Evolutionary conservation across 2,888 invertebrate species (phyloP), one percentile per base, ranked within the genome.

Genomic region (Agonopterix subpropinquella): DNA sequence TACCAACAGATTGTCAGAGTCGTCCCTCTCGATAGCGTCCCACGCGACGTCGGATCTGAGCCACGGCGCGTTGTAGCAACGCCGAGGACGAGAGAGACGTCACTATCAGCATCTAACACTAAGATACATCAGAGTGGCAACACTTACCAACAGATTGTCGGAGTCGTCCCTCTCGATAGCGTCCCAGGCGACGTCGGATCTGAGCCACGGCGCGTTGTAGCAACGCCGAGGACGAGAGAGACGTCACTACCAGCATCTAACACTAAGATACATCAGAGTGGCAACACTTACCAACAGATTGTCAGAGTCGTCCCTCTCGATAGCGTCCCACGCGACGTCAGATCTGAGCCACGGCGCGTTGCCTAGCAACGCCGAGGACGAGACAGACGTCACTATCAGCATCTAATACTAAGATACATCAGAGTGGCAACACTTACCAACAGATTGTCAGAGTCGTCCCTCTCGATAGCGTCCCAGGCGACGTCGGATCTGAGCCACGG

Each of bases 401-500:
- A 87, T 61, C 18, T 86, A 87, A 46, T 87, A 86, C 0, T 77
- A 68, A 1, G 78, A 73, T 15, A 86, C 67, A n/a, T n/a, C n/a
- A n/a, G n/a, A n/a, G n/a, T n/a, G n/a, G n/a, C n/a, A n/a, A n/a
- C 1, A 35, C 64, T 71, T 39, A 83, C 84, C 70, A 74, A 69
- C 3, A 83, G 60, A 35, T 70, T 73, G 5, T 72, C 73, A 1
- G 51, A 53, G 2, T 60, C 54, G 4, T 61, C 57, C 5, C 55
- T 53, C 2, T 49, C 36, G 2, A 74, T 64, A 0, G 69, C 69
- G n/a, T 74, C 73, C 73, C 81, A 79, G 1, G 74, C 69, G 0
- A 82, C 69, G 51, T 85, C 83, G 1, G 64, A 76, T 0, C 73
- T 62, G 4, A 87, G 54, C 87, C 87, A 86, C 8, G 86, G 86